Percentiles rank a stretch among this genome's conserved stretches.
phyloP scores from a whole-genome alignment of 2,888 invertebrate species.

The Hydroisotoma schaefferi region DNA sequence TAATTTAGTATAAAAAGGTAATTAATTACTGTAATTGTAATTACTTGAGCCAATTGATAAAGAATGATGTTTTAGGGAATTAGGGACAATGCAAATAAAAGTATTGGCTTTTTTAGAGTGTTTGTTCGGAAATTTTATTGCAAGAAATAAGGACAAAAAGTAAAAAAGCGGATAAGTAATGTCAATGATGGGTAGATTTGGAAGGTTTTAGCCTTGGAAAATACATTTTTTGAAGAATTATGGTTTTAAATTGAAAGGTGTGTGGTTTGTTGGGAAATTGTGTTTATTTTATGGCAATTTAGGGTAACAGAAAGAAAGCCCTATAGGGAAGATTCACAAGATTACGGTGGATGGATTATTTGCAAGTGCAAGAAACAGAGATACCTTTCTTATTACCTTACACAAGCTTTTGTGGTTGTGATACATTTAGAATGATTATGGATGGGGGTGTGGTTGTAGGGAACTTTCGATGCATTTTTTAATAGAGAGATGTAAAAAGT shows the following conservation, averaged over 20 bases:
- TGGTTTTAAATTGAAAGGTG: background rate
- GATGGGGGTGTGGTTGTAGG: too few relatives aligned
- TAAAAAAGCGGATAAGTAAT: background rate
- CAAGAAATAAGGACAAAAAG: background rate
- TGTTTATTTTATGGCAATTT: too few relatives aligned
- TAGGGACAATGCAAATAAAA: background rate
- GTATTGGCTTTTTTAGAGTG: background rate
- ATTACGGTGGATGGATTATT: too few relatives aligned
- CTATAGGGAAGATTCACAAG: too few relatives aligned
- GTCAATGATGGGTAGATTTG: background rate
- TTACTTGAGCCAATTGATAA: background rate
- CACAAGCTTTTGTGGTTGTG: too few relatives aligned
- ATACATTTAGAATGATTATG: too few relatives aligned
- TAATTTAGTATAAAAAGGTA: too few relatives aligned
- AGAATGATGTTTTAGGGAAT: background rate
- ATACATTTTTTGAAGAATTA: background rate
- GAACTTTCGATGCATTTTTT: too few relatives aligned
- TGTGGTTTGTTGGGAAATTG: background rate
- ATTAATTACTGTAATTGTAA: background rate
- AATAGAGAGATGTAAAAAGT: too few relatives aligned
- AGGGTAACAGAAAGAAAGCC: too few relatives aligned
- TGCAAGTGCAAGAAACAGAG: too few relatives aligned
- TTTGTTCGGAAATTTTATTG: background rate
- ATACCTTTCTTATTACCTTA: too few relatives aligned
- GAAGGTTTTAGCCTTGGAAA: background rate